A percentile compares a stretch with the other conserved stretches of the same genome.
These are phyloP conservation scores for Chelonia mydas DNA, from an alignment of 2,797 vertebrate genomes.

Conservation along the genomic window DNA sequence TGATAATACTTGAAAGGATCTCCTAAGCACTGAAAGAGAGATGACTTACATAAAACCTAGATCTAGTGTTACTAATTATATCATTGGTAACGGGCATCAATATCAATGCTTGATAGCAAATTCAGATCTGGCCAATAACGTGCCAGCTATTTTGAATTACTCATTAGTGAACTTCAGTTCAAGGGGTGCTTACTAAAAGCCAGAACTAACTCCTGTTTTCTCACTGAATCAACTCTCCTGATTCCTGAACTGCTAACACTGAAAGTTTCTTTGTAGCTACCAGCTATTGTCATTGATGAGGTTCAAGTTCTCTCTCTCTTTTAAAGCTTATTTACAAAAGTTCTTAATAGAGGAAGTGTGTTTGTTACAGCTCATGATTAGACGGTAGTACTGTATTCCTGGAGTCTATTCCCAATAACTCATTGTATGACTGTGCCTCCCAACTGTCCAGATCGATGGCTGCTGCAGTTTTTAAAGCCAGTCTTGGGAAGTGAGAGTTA, in stretches of 20 bases:
- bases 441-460: neutral
- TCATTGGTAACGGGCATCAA: conserved; percentile 27
- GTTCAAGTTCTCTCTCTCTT: neutral
- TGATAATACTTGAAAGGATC: conserved; percentile 5
- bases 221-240: neutral
- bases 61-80: conserved; percentile 28
- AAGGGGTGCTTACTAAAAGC: conserved; percentile 36
- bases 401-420: neutral
- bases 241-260: neutral
- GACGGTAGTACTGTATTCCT: neutral
- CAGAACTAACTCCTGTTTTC: conserved; percentile 16
- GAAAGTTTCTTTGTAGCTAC: conserved; percentile 24
- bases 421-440: neutral
- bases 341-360: neutral
- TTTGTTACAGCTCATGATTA: neutral
- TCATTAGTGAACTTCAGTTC: conserved; percentile 52
- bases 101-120: conserved; percentile 28
- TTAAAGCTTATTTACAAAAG: conserved; percentile 16
- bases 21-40: neutral
- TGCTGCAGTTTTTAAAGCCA: neutral
- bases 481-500: neutral
- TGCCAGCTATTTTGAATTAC: conserved; percentile 55
- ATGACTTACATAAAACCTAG: neutral
- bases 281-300: conserved; percentile 28
- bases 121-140: conserved; percentile 1